Evolutionary conservation across 2,113 vertebrate genomes (phyloP), one percentile per base, ranked within the genome.

Genomic region (Megaleporinus macrocephalus): DNA sequence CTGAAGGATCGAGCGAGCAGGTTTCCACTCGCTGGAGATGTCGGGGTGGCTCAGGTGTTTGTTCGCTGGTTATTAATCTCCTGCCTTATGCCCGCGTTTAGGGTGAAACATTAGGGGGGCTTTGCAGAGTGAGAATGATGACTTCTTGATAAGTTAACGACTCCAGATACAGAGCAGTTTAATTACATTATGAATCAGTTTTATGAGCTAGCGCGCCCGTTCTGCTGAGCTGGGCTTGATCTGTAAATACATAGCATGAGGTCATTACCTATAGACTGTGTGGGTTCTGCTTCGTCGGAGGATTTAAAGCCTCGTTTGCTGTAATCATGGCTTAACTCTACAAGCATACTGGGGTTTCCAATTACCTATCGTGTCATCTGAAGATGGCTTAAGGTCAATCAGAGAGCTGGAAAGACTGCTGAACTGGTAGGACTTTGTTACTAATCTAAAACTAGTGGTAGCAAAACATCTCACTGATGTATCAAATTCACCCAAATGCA

Each of bases 31-130:
- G 33, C 76, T 26, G 1, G 80, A 75, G 65, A 80, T 12, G 6
- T 73, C 69, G 65, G 22, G 41, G 71, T 30, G 57, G 72, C 62
- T 79, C 80, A 82, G 80, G 80, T 86, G 84, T 80, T 79, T 86
- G 70, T 86, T 79, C 76, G 81, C 80, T 61, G 73, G 81, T 83
- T 66, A 86, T 86, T 80, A 73, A 86, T 83, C 77, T 51, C 47
- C 66, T 80, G 30, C 57, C 33, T 65, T 79, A 63, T 76, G 77
- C 30, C 66, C 74, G 30, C 10, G 55, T 80, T 69, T 72, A 65
- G 59, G 63, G 57, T 73, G 49, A 59, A 71, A 63, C 61, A 71
- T 76, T 70, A 72, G 30, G 73, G 61, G 36, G 30, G 61, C 80
- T 83, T 80, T 79, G 44, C 63, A 55, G 36, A 81, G 51, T 33